phyloP scores from a whole-genome alignment of 2,113 vertebrate genomes.

The Megaleporinus macrocephalus region DNA sequence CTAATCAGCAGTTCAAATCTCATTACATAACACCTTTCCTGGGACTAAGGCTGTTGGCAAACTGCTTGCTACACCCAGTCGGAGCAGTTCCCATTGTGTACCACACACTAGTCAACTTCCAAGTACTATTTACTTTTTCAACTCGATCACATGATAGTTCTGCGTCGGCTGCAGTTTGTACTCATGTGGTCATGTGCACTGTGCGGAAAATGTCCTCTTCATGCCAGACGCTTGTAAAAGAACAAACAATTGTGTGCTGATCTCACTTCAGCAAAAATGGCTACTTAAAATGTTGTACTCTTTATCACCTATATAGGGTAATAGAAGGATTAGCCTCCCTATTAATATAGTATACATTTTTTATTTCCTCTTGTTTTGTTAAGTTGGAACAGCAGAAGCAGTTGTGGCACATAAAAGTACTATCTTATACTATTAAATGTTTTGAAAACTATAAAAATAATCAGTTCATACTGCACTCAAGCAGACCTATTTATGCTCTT shows the following conservation, averaged over 20 bases:
- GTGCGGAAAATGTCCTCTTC: not conserved
- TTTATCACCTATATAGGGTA: too few species aligned
- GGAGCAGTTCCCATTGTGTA: slow-evolving; percentile 22
- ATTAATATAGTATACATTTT: not conserved
- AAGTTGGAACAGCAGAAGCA: too few species aligned
- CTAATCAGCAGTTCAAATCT: slow-evolving; percentile 12
- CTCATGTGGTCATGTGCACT: not conserved
- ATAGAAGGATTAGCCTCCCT: not conserved
- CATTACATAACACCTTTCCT: slow-evolving; percentile 23
- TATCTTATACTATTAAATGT: too few species aligned
- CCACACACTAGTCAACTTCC: slow-evolving; percentile 13
- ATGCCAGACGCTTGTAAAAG: not conserved
- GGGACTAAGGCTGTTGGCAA: slow-evolving; percentile 14
- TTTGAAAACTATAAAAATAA: too few species aligned
- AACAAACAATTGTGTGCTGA: not conserved
- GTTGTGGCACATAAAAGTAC: too few species aligned
- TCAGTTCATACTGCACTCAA: too few species aligned
- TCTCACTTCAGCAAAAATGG: not conserved
- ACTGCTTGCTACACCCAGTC: slow-evolving; percentile 20
- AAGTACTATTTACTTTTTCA: slow-evolving; percentile 41
- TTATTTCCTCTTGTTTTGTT: too few species aligned
- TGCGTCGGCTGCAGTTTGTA: slow-evolving; percentile 5
- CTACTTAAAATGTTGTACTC: not conserved
- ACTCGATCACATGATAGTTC: slow-evolving; percentile 36
- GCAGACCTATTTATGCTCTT: too few species aligned